phyloP scores from a whole-genome alignment of 2,888 invertebrate species.

The Campopleginae sp. region DNA sequence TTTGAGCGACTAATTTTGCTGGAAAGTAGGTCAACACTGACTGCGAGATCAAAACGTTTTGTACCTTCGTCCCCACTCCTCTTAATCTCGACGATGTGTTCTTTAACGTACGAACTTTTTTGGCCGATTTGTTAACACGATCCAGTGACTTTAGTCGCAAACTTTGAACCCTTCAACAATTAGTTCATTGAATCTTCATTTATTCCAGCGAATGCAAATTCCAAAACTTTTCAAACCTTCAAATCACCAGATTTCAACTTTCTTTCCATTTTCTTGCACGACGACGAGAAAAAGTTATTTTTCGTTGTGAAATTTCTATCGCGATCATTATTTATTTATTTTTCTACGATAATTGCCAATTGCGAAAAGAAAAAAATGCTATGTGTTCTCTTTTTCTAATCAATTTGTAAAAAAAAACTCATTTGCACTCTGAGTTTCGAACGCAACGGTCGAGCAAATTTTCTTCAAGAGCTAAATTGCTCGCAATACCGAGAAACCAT shows the following conservation, averaged over 20 bases:
- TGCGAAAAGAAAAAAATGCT: background rate
- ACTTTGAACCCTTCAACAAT: background rate
- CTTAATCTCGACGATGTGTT: background rate
- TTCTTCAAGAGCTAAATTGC: background rate
- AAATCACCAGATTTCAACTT: background rate
- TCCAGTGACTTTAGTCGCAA: background rate
- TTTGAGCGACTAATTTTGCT: slow-evolving; percentile 18
- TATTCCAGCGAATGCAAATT: background rate
- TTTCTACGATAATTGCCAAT: background rate
- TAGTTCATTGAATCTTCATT: background rate
- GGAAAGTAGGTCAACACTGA: slow-evolving; percentile 47
- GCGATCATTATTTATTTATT: background rate
- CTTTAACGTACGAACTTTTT: background rate
- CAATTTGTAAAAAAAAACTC: background rate
- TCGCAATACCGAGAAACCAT: background rate
- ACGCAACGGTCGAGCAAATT: background rate
- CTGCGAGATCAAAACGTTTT: slow-evolving; percentile 30
- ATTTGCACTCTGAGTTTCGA: background rate
- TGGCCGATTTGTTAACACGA: background rate
- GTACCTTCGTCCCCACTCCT: background rate
- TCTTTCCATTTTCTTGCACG: background rate
- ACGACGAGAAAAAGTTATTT: background rate
- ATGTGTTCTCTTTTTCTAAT: background rate
- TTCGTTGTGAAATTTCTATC: background rate
- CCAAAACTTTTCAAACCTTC: background rate